These are phyloP conservation scores for Anthopleura xanthogrammica DNA, from an alignment of 92 coral and sea anemone species.

Conservation along the genomic window DNA sequence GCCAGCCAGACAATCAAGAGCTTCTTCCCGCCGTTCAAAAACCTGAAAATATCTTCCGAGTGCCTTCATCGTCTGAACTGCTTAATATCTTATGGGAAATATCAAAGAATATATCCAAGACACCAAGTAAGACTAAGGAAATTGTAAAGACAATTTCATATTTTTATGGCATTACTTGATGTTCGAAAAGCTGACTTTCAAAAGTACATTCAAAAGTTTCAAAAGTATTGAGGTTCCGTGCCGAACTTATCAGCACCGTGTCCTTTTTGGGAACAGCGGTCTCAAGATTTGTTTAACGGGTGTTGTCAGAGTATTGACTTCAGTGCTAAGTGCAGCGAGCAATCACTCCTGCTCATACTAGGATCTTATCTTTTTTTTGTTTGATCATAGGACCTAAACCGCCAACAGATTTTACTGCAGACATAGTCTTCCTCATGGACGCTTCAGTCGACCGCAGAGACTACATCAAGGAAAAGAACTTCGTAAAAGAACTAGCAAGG, in stretches of 20 bases:
- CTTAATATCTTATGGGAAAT: background rate
- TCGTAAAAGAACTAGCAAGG: constrained; percentile 59
- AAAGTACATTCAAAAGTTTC: too few relatives aligned
- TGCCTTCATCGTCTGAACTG: constrained; percentile 19
- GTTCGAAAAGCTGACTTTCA: too few relatives aligned
- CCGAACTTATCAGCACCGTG: too few relatives aligned
- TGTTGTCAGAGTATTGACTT: too few relatives aligned
- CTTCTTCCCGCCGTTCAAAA: constrained; percentile 57
- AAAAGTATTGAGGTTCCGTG: too few relatives aligned
- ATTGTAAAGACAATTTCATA: background rate
- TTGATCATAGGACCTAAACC: background rate
- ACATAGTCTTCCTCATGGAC: constrained; percentile 75
- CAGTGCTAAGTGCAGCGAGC: too few relatives aligned
- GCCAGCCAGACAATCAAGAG: constrained; percentile 38
- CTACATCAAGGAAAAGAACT: constrained; percentile 65
- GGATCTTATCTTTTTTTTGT: background rate
- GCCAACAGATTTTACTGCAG: constrained; percentile 23
- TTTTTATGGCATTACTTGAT: too few relatives aligned
- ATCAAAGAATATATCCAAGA: background rate
- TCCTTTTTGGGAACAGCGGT: too few relatives aligned
- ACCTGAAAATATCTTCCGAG: constrained; percentile 44
- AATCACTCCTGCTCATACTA: background rate
- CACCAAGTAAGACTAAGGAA: background rate
- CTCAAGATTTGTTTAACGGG: too few relatives aligned
- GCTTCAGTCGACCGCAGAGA: constrained; percentile 58